Base-by-base conservation (phyloP, 1,140 invertebrate species). In the Drosophila bocki region DNA sequence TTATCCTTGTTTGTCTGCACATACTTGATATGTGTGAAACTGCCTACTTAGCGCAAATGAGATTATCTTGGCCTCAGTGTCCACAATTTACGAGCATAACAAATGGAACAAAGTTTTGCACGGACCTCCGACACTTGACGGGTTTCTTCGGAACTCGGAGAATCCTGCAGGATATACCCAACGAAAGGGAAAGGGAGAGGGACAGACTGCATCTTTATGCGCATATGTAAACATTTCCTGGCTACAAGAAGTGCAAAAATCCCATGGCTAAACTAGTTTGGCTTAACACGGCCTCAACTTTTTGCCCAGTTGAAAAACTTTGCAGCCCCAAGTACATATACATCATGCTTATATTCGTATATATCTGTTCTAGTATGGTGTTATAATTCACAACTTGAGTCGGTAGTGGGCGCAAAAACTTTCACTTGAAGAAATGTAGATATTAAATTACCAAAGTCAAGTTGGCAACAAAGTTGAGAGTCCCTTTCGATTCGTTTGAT, bases 221-320 rank as follows among this genome's bases (percentile, higher is more conserved):
- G 82, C 82, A 85, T 85, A 85, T 85, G 82, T 85, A 86, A 86
- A 85, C 82, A 85, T 76, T 82, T 85, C 82, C 82, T 72, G 74
- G 70, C 68, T 75, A 42, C 58, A 64, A 53, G 65, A 84, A 78
- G 78, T 85, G 77, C 75, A 80, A 83, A 80, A 83, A 83, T 85
- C 82, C 81, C 74, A 59, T 78, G 60, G 78, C 78, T 81, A 85
- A 85, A 78, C 82, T 71, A 74, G 61, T 85, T 76, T 80, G 53
- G 68, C 47, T 53, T 64, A 54, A 54, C 54, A 60, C 62, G 74
- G 62, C 62, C 63, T 57, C 47, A 67, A 57, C 72, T 75, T 76
- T 64, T 44, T 42, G 54, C 48, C 58, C 57, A 78, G 75, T 77
- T 78, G 75, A 42, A 44, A 57, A 68, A 68, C 50, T 78, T 77